Evolutionary conservation across 2,888 invertebrate genomes (phyloP).

Genomic region (Heliconius ismenius): DNA sequence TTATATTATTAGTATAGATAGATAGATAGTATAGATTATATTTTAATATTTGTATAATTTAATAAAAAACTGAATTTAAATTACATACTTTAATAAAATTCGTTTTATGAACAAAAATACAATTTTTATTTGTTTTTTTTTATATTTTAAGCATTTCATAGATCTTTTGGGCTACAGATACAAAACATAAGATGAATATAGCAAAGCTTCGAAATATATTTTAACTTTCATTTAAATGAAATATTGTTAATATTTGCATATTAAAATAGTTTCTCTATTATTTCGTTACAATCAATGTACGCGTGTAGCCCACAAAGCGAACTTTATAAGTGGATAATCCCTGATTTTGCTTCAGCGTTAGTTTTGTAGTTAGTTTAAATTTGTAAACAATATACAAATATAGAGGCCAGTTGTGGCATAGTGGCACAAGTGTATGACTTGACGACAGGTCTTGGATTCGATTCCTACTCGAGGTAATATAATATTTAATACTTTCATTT

Average conservation of each 20-base stretch:
- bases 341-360: conserved; percentile 10
- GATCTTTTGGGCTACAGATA: too few species aligned
- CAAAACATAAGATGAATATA: too few species aligned
- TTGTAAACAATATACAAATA: conserved; percentile 10
- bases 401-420: neutral
- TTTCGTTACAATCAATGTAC: conserved; percentile 7
- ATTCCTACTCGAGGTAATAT: neutral
- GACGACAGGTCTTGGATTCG: neutral
- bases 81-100: too few species aligned
- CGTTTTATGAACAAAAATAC: neutral
- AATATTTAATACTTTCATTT: neutral
- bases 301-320: conserved; percentile 23
- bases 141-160: neutral
- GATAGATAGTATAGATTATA: too few species aligned
- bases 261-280: neutral
- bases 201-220: neutral
- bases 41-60: neutral
- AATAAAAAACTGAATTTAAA: too few species aligned
- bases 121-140: neutral
- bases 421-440: neutral
- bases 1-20: too few species aligned
- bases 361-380: neutral
- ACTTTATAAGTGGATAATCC: conserved; percentile 28
- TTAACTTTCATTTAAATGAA: neutral
- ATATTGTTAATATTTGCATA: neutral